Evolutionary conservation across 2,888 invertebrate genomes (phyloP).

Genomic region (Dascillus cervinus): DNA sequence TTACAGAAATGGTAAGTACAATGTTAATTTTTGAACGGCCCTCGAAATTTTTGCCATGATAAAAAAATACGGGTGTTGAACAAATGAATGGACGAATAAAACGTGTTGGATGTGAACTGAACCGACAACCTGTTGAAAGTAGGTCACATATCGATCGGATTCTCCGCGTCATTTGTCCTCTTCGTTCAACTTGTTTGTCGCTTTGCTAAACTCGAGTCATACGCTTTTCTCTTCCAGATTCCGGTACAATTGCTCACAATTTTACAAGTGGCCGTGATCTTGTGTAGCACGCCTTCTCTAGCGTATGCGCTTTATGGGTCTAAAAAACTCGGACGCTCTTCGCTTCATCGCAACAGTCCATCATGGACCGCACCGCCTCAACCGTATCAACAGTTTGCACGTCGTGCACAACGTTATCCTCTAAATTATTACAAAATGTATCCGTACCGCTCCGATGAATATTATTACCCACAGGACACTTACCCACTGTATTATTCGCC

Average conservation of each 20-base stretch:
- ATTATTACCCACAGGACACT: slow-evolving; percentile 32
- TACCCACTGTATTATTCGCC: slow-evolving; percentile 37
- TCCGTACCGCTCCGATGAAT: slow-evolving; percentile 50
- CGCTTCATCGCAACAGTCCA: slow-evolving; percentile 14
- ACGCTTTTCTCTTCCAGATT: slow-evolving; percentile 38
- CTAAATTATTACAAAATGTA: slow-evolving; percentile 41
- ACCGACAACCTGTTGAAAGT: slow-evolving; percentile 21
- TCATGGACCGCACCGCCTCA: slow-evolving; percentile 24
- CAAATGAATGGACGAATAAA: no score
- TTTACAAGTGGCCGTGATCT: slow-evolving; percentile 31
- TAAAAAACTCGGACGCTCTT: slow-evolving; percentile 36
- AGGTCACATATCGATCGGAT: slow-evolving; percentile 18
- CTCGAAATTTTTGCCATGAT: neutral
- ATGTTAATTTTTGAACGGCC: neutral
- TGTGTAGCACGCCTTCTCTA: slow-evolving; percentile 25
- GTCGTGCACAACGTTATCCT: slow-evolving; percentile 44
- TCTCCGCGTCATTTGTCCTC: neutral
- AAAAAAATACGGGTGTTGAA: no score
- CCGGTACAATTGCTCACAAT: slow-evolving; percentile 29
- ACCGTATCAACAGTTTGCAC: slow-evolving; percentile 27
- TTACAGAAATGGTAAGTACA: slow-evolving; percentile 6
- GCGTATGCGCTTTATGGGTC: slow-evolving; percentile 39
- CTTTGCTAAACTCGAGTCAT: neutral
- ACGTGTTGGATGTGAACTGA: no score
- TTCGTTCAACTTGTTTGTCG: neutral